Evolutionary conservation across 1,140 invertebrate genomes (phyloP), one percentile per base, ranked within the genome.

Genomic region (Pogonomyrmex californicus): DNA sequence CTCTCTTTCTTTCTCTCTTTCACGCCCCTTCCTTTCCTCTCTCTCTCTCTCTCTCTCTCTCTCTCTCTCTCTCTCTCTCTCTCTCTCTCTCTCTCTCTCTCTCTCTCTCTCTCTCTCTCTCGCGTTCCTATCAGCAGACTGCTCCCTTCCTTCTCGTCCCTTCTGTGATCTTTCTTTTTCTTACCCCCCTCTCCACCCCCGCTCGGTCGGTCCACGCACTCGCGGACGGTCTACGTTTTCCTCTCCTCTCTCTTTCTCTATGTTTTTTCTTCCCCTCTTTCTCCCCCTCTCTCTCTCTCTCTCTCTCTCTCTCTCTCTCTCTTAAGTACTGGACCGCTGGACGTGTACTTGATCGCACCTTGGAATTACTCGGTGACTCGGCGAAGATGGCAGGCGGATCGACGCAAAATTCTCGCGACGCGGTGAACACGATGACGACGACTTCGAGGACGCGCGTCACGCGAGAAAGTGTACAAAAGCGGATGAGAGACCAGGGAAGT

Each of bases 71-170:
- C n/a, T n/a, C n/a, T n/a, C n/a, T n/a, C n/a, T n/a, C n/a, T n/a
- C 58, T 65, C 78, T 71, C 62, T 79, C 65, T 73, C 58, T 81
- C 41, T 76, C n/a, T 77, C 14, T 49, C 36, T 49, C 33, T 82
- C 38, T 9, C n/a, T n/a, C n/a, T 91, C 88, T 78, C 86, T 38
- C 86, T 75, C 60, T n/a, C n/a, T n/a, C n/a, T n/a, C n/a, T n/a
- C n/a, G n/a, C n/a, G n/a, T n/a, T n/a, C n/a, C n/a, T n/a, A n/a
- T n/a, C n/a, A n/a, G n/a, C n/a, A n/a, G n/a, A n/a, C n/a, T n/a
- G n/a, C n/a, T n/a, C n/a, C n/a, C n/a, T n/a, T n/a, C n/a, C n/a
- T n/a, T n/a, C n/a, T n/a, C n/a, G n/a, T n/a, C n/a, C n/a, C n/a
- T n/a, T n/a, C n/a, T n/a, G n/a, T n/a, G n/a, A n/a, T n/a, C n/a